phyloP scores from a whole-genome alignment of 2,113 vertebrate species.

The Callionymus lyra region DNA sequence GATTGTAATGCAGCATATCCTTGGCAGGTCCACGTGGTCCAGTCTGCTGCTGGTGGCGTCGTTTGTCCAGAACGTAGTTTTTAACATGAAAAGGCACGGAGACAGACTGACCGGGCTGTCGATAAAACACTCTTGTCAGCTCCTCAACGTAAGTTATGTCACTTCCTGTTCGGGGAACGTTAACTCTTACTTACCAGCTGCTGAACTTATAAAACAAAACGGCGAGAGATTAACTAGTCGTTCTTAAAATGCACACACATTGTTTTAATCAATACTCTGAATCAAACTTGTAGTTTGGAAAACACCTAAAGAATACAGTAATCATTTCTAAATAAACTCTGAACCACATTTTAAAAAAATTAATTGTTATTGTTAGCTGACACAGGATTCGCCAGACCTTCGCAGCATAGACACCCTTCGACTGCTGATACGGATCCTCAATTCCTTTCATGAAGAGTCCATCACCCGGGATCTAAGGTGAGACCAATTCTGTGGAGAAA shows the following conservation, averaged over 20 bases:
- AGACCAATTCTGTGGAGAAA: background rate
- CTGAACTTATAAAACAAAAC: too few relatives aligned
- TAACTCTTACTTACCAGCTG: too few relatives aligned
- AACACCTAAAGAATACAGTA: too few relatives aligned
- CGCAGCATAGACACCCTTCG: conserved; percentile 28
- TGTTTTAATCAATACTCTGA: too few relatives aligned
- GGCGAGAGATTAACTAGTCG: too few relatives aligned
- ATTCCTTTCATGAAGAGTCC: conserved; percentile 46
- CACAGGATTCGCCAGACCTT: conserved; percentile 53
- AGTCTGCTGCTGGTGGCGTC: conserved; percentile 49
- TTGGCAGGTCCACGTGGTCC: conserved; percentile 47
- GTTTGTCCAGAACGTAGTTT: conserved; percentile 60
- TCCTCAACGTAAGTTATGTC: conserved; percentile 41
- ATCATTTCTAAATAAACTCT: too few relatives aligned
- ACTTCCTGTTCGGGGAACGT: too few relatives aligned
- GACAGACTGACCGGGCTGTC: conserved; percentile 26
- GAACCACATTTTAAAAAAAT: too few relatives aligned
- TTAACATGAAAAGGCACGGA: conserved; percentile 23
- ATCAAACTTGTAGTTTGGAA: too few relatives aligned
- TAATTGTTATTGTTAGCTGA: conserved; percentile 40
- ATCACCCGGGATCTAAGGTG: conserved; percentile 54
- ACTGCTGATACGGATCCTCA: conserved; percentile 63
- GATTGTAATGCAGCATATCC: too few relatives aligned
- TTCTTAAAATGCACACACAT: too few relatives aligned
- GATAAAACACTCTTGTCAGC: conserved; percentile 55